Base-by-base conservation (phyloP, 1,140 invertebrate genomes). In the Drosophila fuyamai region DNA sequence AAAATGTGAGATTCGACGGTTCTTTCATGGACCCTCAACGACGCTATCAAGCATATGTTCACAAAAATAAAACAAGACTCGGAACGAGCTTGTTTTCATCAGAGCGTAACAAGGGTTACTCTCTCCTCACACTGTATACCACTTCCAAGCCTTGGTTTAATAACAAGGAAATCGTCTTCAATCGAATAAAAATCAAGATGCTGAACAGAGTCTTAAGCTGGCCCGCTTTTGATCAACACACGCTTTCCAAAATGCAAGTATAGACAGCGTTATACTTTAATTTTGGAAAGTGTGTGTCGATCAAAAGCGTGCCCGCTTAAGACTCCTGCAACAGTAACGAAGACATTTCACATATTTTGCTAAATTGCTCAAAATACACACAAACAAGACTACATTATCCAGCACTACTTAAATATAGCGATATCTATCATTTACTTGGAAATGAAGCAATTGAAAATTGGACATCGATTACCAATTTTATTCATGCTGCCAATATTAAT, bases 161-260 rank as follows among this genome's bases (percentile, higher is more conserved):
- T 5, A 50, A 50, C 5, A 50, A 50, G 9, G n/a, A 50, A 14
- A n/a, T 32, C 13, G 5, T 13, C 8, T 51, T 32, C 27, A 51
- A 32, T 10, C 48, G 48, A 3, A 8, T 32, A 9, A n/a, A 48
- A 27, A 48, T 23, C 7, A 51, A 51, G 16, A 4, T 10, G 4
- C 13, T 51, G 7, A 51, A 51, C 18, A 18, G 18, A 18, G 18
- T 18, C 18, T 18, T 18, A 18, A 2, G 18, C 18, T 1, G 18
- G 18, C 16, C 32, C 16, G 47, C 47, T 14, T 50, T 50, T 29
- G 47, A 50, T 10, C 14, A n/a, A 50, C 9, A 50, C 27, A 50
- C 47, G 1, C 10, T 32, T 7, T 32, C 13, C 7, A 50, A 50
- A 50, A 50, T 50, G 47, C 29, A 50, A 29, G 23, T 50, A 4